Conservation (phyloP, 2,113 vertebrate genomes). For the Hippocampus mohnikei region DNA sequence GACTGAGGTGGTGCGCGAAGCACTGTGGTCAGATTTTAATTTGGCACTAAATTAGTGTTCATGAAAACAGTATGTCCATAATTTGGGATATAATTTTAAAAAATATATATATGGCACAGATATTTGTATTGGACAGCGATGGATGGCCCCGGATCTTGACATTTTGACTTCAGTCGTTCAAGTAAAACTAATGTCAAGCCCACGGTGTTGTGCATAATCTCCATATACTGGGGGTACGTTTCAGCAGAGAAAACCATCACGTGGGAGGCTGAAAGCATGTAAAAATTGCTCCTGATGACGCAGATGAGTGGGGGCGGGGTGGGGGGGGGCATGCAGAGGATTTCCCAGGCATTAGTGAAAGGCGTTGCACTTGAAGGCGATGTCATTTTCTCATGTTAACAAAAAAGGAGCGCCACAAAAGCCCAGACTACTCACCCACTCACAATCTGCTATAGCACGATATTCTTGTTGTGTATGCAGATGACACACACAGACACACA, state of each 20-base stretch:
- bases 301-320: constrained; percentile 11
- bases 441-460: constrained; percentile 30
- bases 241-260: constrained; percentile 27
- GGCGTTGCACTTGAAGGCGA: constrained; percentile 25
- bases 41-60: no score
- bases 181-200: background rate
- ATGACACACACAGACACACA: background rate
- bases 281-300: constrained; percentile 47
- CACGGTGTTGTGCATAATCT: background rate
- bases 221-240: constrained; percentile 14
- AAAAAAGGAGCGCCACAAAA: constrained; percentile 17
- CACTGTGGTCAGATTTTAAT: no score
- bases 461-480: constrained; percentile 26
- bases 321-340: constrained; percentile 43
- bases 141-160: background rate
- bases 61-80: no score
- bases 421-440: constrained; percentile 42
- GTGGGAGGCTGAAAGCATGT: constrained; percentile 54
- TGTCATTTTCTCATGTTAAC: constrained; percentile 32
- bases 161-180: background rate
- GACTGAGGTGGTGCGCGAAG: no score
- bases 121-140: no score
- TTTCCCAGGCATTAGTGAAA: constrained; percentile 48
- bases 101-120: no score
- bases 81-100: no score